A percentile compares a stretch with the other conserved stretches of the same genome.
These are phyloP conservation scores for Hirtodrosophila alboralis DNA, from an alignment of 2,888 invertebrate genomes.

Conservation along the genomic window DNA sequence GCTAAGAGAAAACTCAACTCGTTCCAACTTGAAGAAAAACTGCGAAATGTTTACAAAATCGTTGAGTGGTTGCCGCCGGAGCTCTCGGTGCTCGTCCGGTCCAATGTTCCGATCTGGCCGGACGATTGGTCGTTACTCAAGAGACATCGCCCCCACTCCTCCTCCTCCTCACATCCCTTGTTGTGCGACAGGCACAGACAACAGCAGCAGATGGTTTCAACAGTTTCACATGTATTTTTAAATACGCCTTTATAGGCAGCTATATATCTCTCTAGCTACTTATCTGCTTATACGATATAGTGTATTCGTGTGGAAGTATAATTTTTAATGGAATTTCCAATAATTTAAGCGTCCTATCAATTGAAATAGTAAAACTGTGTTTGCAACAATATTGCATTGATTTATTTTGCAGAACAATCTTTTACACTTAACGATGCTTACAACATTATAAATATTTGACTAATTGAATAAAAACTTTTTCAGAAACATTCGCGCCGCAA, in stretches of 20 bases:
- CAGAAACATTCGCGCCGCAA: slow-evolving; percentile 72
- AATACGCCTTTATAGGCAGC: slow-evolving; percentile 63
- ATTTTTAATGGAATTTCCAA: slow-evolving; percentile 26
- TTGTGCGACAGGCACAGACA: slow-evolving; percentile 26
- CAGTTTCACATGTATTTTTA: slow-evolving; percentile 53
- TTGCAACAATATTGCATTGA: slow-evolving; percentile 26
- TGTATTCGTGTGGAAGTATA: slow-evolving; percentile 18
- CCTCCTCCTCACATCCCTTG: no score
- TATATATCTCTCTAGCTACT: slow-evolving; percentile 43
- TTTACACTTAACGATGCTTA: slow-evolving; percentile 36
- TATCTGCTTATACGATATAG: slow-evolving; percentile 31
- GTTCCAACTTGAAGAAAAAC: slow-evolving; percentile 46
- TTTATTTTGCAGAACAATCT: slow-evolving; percentile 40
- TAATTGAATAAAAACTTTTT: slow-evolving; percentile 23
- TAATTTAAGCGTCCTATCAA: slow-evolving; percentile 30
- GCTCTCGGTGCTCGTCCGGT: background rate
- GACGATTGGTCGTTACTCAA: slow-evolving; percentile 54
- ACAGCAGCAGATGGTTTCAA: slow-evolving; percentile 14
- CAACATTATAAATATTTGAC: slow-evolving; percentile 8
- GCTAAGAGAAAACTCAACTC: slow-evolving; percentile 49
- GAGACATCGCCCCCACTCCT: slow-evolving; percentile 53
- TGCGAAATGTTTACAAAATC: slow-evolving; percentile 73
- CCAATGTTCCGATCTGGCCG: slow-evolving; percentile 9
- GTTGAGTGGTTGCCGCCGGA: slow-evolving; percentile 64
- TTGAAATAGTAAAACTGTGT: slow-evolving; percentile 14